These are phyloP conservation scores for Cylas formicarius DNA, from an alignment of 1,140 invertebrate genomes.

Conservation along the genomic window DNA sequence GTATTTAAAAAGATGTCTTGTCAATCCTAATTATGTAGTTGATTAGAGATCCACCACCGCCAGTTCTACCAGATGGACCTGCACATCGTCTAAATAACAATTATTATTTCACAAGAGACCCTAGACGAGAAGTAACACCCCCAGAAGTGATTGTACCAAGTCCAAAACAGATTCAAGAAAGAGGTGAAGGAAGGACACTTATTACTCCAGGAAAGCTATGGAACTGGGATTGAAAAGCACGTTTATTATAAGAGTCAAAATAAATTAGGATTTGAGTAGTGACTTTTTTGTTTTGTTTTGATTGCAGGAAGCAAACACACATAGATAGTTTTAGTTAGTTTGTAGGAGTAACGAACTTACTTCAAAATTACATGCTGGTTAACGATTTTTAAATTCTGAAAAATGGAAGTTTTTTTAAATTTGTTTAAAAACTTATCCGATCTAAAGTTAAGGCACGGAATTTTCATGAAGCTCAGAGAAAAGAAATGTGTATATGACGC, in stretches of 20 bases:
- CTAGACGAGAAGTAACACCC: slow-evolving; percentile 60
- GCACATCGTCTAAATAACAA: slow-evolving; percentile 61
- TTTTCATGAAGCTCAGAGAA: too few relatives aligned
- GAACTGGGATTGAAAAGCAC: slow-evolving; percentile 49
- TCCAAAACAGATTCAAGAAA: slow-evolving; percentile 22
- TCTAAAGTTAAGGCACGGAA: too few relatives aligned
- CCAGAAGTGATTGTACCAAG: slow-evolving; percentile 51
- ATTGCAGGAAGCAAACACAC: too few relatives aligned
- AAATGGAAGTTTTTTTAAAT: too few relatives aligned
- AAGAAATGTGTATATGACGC: too few relatives aligned
- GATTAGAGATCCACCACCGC: slow-evolving; percentile 63
- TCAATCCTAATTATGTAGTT: too few relatives aligned
- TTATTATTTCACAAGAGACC: slow-evolving; percentile 74
- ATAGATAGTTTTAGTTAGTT: too few relatives aligned
- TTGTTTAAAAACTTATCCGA: too few relatives aligned
- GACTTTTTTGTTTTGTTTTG: too few relatives aligned
- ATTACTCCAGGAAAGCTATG: slow-evolving; percentile 48
- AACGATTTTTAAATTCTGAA: too few relatives aligned
- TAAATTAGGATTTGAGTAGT: slow-evolving; percentile 2
- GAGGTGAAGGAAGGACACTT: slow-evolving; percentile 30
- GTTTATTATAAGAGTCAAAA: slow-evolving; percentile 4
- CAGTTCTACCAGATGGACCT: slow-evolving; percentile 66
- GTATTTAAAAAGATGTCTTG: neutral
- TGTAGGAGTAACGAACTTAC: too few relatives aligned
- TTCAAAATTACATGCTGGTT: too few relatives aligned